Base-by-base conservation (phyloP, 2,113 vertebrate genomes). In the Vidua macroura region DNA sequence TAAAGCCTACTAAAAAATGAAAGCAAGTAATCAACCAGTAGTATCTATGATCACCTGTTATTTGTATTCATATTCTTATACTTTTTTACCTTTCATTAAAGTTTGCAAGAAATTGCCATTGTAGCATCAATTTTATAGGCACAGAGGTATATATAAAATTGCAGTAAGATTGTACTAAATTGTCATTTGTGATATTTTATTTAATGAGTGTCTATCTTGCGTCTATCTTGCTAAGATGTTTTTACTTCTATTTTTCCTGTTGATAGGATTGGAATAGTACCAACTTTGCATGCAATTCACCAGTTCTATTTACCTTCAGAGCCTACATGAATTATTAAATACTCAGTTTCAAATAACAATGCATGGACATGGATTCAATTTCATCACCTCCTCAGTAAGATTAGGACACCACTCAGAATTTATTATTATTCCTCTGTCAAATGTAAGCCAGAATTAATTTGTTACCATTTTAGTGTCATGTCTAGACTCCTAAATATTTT, bases 281-380 rank as follows among this genome's bases (percentile, higher is more conserved):
- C 13, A 53, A 80, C 10, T 88, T 69, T 6, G 9, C 22, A 80
- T 17, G 20, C 21, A 76, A 41, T 31, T 60, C 35, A 82, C 28
- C 24, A 52, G 17, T 85, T 72, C 27, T 64, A 58, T 39, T 67
- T 39, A 56, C 22, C 72, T 69, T 52, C n/a, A 59, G 4, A 28
- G 18, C 9, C 30, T 56, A 46, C 2, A 30, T 5, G 10, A 77
- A 59, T 48, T 60, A 23, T 56, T 59, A 56, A 68, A 64, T 37
- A 85, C 24, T 9, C 10, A 58, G 41, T 69, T 86, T 72, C 67
- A 85, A 88, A 76, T 2, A 2, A 22, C 35, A 88, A 43, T 1
- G 3, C 1, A 0, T 33, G 4, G 44, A 35, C 17, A 41, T 4
- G 4, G 31, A 73, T 5, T 44, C 2, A 10, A 15, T 55, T 93